Conservation (phyloP, 2,888 invertebrate genomes). For the Achlya flavicornis region DNA sequence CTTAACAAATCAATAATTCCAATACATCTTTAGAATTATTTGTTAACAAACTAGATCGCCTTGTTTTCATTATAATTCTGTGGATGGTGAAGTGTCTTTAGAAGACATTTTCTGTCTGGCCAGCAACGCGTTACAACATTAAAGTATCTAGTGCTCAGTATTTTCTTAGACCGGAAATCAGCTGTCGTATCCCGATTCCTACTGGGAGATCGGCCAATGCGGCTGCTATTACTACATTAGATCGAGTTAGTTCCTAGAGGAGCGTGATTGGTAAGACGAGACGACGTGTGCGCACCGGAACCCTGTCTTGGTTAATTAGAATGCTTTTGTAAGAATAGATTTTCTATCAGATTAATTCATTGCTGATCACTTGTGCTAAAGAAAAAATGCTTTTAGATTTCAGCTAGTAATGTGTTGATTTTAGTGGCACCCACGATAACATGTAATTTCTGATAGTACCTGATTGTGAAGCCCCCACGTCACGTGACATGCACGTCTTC, state of each 20-base stretch:
- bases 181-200: conserved; percentile 74
- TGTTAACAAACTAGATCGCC: not conserved
- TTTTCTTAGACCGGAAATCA: conserved; percentile 71
- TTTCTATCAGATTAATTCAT: conserved; percentile 33
- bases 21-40: not conserved
- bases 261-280: conserved; percentile 66
- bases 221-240: conserved; percentile 69
- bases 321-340: conserved; percentile 57
- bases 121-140: conserved; percentile 37
- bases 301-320: conserved; percentile 62
- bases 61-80: not conserved
- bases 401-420: conserved; percentile 33
- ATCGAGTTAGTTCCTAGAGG: conserved; percentile 60
- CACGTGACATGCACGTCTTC: conserved; percentile 55
- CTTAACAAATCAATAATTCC: not conserved
- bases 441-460: conserved; percentile 38
- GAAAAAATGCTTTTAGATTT: conserved; percentile 22
- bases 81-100: not conserved
- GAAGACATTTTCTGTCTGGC: conserved; percentile 27
- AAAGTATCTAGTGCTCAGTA: conserved; percentile 47
- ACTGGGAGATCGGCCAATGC: conserved; percentile 74
- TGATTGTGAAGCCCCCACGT: conserved; percentile 40
- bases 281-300: conserved; percentile 54
- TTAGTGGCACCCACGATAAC: conserved; percentile 35
- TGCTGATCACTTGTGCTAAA: conserved; percentile 25